A percentile compares a stretch with the other conserved stretches of the same genome.
These are phyloP conservation scores for Octodon degus DNA, from an alignment of 2,113 vertebrate species.

Conservation along the genomic window DNA sequence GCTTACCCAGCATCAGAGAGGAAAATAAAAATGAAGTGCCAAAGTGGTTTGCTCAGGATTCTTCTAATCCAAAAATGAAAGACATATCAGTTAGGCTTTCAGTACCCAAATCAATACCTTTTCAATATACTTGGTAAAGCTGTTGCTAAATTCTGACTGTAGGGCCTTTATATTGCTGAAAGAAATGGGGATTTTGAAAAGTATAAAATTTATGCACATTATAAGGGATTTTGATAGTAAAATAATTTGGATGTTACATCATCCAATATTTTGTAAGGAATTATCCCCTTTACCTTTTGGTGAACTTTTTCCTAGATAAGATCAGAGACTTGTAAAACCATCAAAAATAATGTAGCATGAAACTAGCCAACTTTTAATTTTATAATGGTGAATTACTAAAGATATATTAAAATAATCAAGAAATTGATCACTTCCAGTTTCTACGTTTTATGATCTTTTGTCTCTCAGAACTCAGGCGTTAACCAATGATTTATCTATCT, in stretches of 20 bases:
- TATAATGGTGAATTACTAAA: background rate
- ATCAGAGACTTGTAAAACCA: slow-evolving; percentile 3
- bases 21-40: background rate
- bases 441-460: background rate
- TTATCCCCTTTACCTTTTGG: slow-evolving; percentile 11
- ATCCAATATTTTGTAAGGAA: background rate
- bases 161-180: background rate
- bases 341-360: background rate
- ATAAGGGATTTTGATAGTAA: background rate
- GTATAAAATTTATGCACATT: background rate
- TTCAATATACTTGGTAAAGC: slow-evolving; percentile 42
- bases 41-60: background rate
- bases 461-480: background rate
- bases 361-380: slow-evolving; percentile 10
- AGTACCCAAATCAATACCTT: slow-evolving; percentile 3
- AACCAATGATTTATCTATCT: slow-evolving; percentile 1
- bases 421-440: background rate
- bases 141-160: background rate
- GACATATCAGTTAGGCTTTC: background rate
- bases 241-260: background rate
- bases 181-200: slow-evolving; percentile 45
- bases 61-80: slow-evolving; percentile 45
- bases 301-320: background rate
- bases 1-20: background rate
- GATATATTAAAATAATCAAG: background rate